These are phyloP conservation scores for Agrotis ipsilon DNA, from an alignment of 2,888 invertebrate species.

Conservation along the genomic window DNA sequence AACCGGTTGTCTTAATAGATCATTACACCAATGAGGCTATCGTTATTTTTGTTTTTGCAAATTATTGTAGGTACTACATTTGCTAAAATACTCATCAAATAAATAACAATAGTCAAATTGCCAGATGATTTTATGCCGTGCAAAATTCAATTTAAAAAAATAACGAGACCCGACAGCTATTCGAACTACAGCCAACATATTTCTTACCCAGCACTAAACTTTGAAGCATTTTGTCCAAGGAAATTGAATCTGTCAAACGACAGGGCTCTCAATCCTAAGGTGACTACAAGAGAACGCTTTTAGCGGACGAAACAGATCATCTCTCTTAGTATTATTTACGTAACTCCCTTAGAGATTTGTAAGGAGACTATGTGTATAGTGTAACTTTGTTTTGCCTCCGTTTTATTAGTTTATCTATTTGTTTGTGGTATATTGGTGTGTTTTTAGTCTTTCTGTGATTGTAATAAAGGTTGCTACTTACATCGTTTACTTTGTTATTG, in stretches of 20 bases:
- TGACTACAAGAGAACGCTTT: slow-evolving; percentile 82
- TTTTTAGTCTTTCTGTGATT: background rate
- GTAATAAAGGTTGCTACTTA: background rate
- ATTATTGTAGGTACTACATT: too few species aligned
- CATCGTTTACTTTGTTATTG: too few species aligned
- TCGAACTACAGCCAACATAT: slow-evolving; percentile 16
- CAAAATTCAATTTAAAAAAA: background rate
- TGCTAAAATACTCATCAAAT: too few species aligned
- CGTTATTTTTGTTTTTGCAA: too few species aligned
- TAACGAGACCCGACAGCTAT: background rate
- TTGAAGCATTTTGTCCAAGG: slow-evolving; percentile 72
- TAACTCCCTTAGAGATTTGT: slow-evolving; percentile 59
- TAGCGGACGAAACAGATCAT: slow-evolving; percentile 73
- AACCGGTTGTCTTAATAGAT: too few species aligned
- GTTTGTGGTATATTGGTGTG: slow-evolving; percentile 2
- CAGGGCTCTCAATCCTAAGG: slow-evolving; percentile 68
- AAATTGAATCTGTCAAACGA: slow-evolving; percentile 82
- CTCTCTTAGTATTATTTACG: slow-evolving; percentile 70
- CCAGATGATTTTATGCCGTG: background rate
- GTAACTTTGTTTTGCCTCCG: slow-evolving; percentile 30
- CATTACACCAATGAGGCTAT: too few species aligned
- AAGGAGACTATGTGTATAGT: slow-evolving; percentile 18
- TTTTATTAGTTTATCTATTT: slow-evolving; percentile 40
- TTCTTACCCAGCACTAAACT: slow-evolving; percentile 55
- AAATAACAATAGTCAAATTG: too few species aligned